Conservation (phyloP, 2,888 invertebrate genomes). For the Cloeon dipterum region DNA sequence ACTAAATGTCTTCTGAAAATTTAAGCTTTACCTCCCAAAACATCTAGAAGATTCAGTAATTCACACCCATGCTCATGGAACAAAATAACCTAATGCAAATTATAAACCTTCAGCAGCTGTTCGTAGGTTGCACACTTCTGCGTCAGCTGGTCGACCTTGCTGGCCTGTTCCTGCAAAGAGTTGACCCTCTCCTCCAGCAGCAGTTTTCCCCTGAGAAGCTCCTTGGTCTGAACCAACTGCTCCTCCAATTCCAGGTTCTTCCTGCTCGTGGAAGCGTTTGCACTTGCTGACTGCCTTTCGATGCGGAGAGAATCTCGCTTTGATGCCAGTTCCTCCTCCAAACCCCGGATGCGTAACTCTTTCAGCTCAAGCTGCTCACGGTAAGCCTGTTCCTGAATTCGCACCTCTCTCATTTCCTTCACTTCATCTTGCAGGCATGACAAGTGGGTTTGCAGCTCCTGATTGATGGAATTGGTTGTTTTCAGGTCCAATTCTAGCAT, state of each 20-base stretch:
- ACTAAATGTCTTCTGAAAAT: no score
- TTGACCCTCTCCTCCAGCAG: neutral
- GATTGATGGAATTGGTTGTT: neutral
- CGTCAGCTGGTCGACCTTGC: neutral
- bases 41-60: no score
- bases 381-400: neutral
- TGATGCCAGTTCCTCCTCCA: neutral
- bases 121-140: neutral
- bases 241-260: neutral
- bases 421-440: neutral
- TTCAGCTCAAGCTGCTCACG: neutral
- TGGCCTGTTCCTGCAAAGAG: neutral
- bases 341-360: neutral
- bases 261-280: neutral
- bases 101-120: neutral
- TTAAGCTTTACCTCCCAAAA: no score
- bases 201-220: neutral
- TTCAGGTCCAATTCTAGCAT: neutral
- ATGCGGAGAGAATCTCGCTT: neutral
- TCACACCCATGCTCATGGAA: no score
- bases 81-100: no score
- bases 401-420: neutral
- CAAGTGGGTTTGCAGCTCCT: neutral
- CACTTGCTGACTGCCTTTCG: neutral
- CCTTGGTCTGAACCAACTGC: neutral